Conservation (phyloP, 2,888 invertebrate genomes). For the Drosophila merina region DNA sequence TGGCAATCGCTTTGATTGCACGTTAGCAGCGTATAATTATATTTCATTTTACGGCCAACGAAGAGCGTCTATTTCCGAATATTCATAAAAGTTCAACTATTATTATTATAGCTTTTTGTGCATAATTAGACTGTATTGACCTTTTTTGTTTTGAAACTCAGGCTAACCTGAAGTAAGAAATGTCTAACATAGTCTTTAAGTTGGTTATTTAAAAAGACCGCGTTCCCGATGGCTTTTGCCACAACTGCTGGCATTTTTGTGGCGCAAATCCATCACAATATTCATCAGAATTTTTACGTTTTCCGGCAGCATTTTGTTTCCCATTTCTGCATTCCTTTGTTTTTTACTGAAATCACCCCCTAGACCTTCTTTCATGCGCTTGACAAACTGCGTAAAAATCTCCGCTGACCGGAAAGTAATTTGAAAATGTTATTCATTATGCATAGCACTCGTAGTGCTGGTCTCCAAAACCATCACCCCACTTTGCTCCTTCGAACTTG, state of each 20-base stretch:
- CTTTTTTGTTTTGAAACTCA: no score
- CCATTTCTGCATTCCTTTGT: conserved; percentile 9
- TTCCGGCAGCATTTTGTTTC: neutral
- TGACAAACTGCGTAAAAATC: conserved; percentile 69
- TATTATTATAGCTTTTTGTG: neutral
- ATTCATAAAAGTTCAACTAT: neutral
- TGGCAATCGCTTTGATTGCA: conserved; percentile 66
- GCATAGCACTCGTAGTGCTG: conserved; percentile 58
- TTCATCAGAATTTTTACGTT: neutral
- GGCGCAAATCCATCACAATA: conserved; percentile 19
- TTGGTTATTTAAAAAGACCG: neutral
- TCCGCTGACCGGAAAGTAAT: conserved; percentile 79
- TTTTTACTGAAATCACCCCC: conserved; percentile 18
- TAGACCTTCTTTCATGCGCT: conserved; percentile 50
- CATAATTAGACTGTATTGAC: neutral
- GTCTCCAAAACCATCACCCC: conserved; percentile 1
- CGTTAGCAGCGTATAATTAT: conserved; percentile 45
- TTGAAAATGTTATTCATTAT: conserved; percentile 78
- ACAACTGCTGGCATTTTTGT: conserved; percentile 6
- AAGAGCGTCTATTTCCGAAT: neutral
- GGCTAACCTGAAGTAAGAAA: no score
- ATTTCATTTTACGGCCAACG: conserved; percentile 10
- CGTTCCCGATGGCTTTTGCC: neutral
- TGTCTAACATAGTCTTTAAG: no score
- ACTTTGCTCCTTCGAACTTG: conserved; percentile 18